These are phyloP conservation scores for Glyptemys insculpta DNA, from an alignment of 2,797 vertebrate genomes.

Conservation along the genomic window DNA sequence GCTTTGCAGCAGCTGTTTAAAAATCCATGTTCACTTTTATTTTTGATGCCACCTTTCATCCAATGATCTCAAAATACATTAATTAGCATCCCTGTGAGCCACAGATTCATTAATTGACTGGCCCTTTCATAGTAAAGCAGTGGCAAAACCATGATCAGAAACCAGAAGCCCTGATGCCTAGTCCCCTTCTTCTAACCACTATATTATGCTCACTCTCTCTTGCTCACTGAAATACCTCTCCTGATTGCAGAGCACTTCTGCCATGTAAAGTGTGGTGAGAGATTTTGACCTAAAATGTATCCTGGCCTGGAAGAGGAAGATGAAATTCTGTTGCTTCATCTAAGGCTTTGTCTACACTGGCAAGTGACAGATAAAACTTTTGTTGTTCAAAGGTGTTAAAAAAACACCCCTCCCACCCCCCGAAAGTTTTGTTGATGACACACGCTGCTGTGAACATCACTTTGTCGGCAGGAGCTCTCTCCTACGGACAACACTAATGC, in stretches of 20 bases:
- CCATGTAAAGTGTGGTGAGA: not conserved
- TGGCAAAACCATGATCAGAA: not conserved
- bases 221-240: not conserved
- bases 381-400: too few species aligned
- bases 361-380: too few species aligned
- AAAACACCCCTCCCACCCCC: too few species aligned
- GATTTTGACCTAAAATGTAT: constrained; percentile 7
- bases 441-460: too few species aligned
- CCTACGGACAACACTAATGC: too few species aligned
- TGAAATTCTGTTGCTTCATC: not conserved
- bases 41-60: not conserved
- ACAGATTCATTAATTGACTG: not conserved
- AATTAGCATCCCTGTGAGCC: constrained; percentile 14
- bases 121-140: not conserved
- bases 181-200: not conserved
- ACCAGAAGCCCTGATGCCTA: not conserved
- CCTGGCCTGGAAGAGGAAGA: not conserved
- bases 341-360: too few species aligned
- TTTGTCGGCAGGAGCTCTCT: too few species aligned
- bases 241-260: not conserved
- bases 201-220: not conserved
- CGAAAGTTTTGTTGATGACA: too few species aligned
- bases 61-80: constrained; percentile 6
- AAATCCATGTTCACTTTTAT: constrained; percentile 3
- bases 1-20: constrained; percentile 17